A percentile compares a stretch with the other conserved stretches of the same genome.
Conservation (phyloP, 2,888 invertebrate species). For the Drosophila histrio region DNA sequence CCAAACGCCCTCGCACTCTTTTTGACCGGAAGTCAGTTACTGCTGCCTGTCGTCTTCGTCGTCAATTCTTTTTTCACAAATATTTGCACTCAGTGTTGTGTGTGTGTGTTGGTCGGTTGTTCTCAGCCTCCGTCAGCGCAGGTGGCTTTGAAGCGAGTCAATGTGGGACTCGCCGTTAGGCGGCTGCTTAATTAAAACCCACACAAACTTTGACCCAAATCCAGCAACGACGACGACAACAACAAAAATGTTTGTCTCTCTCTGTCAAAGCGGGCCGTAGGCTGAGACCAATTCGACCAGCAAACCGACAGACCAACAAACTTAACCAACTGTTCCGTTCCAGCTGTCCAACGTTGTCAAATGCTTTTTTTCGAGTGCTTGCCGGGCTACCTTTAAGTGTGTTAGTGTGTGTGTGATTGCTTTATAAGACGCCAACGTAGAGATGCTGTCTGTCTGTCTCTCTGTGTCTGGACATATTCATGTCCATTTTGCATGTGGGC, state of each 20-base stretch:
- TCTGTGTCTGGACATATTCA: constrained; percentile 45
- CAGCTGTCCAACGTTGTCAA: constrained; percentile 49
- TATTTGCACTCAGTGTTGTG: constrained; percentile 48
- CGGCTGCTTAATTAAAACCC: constrained; percentile 71
- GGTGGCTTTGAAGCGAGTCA: constrained; percentile 39
- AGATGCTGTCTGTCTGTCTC: constrained; percentile 28
- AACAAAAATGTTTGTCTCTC: constrained; percentile 37
- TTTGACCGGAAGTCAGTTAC: constrained; percentile 78
- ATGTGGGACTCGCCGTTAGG: constrained; percentile 62
- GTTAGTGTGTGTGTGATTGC: constrained; percentile 48
- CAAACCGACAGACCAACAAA: constrained; percentile 27
- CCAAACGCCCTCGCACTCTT: constrained; percentile 43
- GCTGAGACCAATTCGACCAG: constrained; percentile 50
- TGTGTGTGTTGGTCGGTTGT: constrained; percentile 26
- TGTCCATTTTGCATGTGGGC: constrained; percentile 72
- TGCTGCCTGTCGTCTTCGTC: constrained; percentile 29
- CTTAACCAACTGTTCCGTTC: constrained; percentile 38
- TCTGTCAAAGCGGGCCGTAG: constrained; percentile 50
- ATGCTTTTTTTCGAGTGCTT: constrained; percentile 25
- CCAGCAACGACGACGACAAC: constrained; percentile 26
- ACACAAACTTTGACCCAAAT: constrained; percentile 77
- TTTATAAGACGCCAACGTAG: constrained; percentile 73
- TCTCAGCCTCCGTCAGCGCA: constrained; percentile 44
- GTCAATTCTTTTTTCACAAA: constrained; percentile 67
- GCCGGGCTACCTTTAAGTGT: constrained; percentile 7